A percentile compares a stretch with the other conserved stretches of the same genome.
phyloP scores from a whole-genome alignment of 1,140 invertebrate genomes.

The Lucilia sericata region DNA sequence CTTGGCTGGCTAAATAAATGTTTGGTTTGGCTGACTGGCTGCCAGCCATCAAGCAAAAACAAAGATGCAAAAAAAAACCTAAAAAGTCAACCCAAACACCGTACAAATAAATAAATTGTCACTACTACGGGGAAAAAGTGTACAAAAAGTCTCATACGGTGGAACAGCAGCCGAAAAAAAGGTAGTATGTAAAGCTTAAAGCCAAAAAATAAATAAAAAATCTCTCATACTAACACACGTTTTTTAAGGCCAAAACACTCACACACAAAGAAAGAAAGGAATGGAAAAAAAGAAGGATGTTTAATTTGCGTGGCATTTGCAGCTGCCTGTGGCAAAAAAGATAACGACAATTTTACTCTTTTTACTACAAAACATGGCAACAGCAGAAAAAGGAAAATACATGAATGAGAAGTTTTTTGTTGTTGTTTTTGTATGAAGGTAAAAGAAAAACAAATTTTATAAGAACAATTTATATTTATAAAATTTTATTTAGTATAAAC shows the following conservation, averaged over 20 bases:
- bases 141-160: background rate
- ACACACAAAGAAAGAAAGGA: background rate
- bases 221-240: background rate
- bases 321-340: slow-evolving; percentile 45
- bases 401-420: background rate
- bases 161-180: background rate
- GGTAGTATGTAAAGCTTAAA: slow-evolving; percentile 26
- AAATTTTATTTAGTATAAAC: slow-evolving; percentile 6
- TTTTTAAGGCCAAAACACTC: slow-evolving; percentile 9
- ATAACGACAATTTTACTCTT: slow-evolving; percentile 35
- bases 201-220: slow-evolving; percentile 30
- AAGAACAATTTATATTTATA: background rate
- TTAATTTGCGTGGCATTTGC: slow-evolving; percentile 45
- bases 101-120: slow-evolving; percentile 21
- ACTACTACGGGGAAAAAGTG: background rate
- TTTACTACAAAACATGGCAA: slow-evolving; percentile 12
- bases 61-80: slow-evolving; percentile 1
- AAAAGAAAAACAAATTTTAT: background rate
- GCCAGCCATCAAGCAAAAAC: slow-evolving; percentile 36
- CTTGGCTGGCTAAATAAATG: slow-evolving; percentile 43
- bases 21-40: slow-evolving; percentile 20
- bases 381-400: background rate
- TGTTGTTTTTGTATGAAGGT: background rate
- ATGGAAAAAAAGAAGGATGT: slow-evolving; percentile 28
- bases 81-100: background rate